Evolutionary conservation across 2,113 vertebrate genomes (phyloP).

Genomic region (Gasterosteus aculeatus): DNA sequence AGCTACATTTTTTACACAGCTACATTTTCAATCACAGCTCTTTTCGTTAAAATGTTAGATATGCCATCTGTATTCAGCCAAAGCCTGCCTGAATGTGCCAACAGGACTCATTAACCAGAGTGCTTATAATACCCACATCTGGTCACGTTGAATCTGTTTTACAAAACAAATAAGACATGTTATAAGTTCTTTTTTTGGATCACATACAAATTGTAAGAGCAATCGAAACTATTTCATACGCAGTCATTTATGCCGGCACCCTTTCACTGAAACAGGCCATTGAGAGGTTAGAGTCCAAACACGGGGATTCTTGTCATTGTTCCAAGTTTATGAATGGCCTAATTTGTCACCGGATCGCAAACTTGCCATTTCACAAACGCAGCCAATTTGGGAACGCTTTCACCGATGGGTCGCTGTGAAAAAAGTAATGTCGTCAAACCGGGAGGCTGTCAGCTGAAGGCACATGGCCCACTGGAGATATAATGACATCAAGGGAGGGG

Average conservation of each 20-base stretch:
- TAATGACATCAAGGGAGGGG: conserved; percentile 68
- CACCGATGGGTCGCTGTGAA: conserved; percentile 51
- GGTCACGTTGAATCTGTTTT: not conserved
- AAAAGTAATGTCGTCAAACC: conserved; percentile 65
- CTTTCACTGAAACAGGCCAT: conserved; percentile 16
- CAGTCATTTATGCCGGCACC: not conserved
- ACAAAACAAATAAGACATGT: not conserved
- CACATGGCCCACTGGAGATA: conserved; percentile 78
- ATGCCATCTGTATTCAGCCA: not conserved
- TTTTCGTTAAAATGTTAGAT: not conserved
- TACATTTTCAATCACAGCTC: not conserved
- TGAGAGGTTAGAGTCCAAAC: conserved; percentile 18
- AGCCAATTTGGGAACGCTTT: conserved; percentile 54
- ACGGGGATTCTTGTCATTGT: conserved; percentile 67
- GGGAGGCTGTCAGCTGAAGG: conserved; percentile 69
- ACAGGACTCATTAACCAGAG: not conserved
- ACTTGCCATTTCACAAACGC: conserved; percentile 58
- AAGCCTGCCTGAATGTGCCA: not conserved
- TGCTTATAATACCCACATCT: not conserved
- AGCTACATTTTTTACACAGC: not conserved
- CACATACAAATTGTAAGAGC: not conserved
- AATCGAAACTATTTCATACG: not conserved
- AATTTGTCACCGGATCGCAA: conserved; percentile 70
- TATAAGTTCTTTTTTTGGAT: not conserved
- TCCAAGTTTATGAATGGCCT: conserved; percentile 60